phyloP scores from a whole-genome alignment of 2,797 vertebrate species.

The Setipinna tenuifilis region DNA sequence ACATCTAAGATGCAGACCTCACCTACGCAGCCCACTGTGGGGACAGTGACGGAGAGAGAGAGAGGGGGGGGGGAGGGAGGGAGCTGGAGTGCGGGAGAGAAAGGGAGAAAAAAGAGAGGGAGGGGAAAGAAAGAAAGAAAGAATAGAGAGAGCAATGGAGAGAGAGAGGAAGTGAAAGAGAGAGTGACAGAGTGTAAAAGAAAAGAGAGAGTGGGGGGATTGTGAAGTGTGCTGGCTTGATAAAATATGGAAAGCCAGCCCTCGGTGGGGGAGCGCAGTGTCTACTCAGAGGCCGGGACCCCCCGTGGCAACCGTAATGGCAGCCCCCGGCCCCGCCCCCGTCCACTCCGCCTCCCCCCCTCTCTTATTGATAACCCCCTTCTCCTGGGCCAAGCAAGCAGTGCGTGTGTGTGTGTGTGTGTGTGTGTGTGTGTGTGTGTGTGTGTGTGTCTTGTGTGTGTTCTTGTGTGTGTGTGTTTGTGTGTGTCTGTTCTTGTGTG shows the following conservation, averaged over 20 bases:
- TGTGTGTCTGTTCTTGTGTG: background rate
- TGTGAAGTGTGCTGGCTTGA: slow-evolving; percentile 45
- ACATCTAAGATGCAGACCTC: slow-evolving; percentile 20
- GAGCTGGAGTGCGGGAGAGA: slow-evolving; percentile 37
- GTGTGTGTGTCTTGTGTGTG: slow-evolving; percentile 37
- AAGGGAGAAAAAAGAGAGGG: slow-evolving; percentile 32
- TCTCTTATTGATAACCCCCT: slow-evolving; percentile 59
- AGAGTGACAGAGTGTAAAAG: no score
- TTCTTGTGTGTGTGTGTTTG: background rate
- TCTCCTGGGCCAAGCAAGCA: slow-evolving; percentile 36
- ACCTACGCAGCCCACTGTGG: slow-evolving; percentile 8
- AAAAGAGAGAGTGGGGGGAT: slow-evolving; percentile 43
- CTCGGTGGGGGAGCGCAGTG: slow-evolving; percentile 45
- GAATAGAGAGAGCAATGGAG: slow-evolving; percentile 19
- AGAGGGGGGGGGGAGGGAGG: background rate
- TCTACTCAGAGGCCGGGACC: slow-evolving; percentile 49
- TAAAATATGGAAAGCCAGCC: slow-evolving; percentile 52
- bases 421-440: slow-evolving; percentile 13
- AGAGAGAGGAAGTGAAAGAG: slow-evolving; percentile 44
- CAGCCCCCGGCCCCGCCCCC: slow-evolving; percentile 29
- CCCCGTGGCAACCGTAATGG: slow-evolving; percentile 47
- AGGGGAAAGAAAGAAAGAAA: slow-evolving; percentile 44
- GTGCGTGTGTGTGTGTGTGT: slow-evolving; percentile 6
- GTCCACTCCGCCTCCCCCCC: background rate
- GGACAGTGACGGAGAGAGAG: slow-evolving; percentile 7